phyloP scores from a whole-genome alignment of 2,113 vertebrate species.

The Malurus alboscapulatus region DNA sequence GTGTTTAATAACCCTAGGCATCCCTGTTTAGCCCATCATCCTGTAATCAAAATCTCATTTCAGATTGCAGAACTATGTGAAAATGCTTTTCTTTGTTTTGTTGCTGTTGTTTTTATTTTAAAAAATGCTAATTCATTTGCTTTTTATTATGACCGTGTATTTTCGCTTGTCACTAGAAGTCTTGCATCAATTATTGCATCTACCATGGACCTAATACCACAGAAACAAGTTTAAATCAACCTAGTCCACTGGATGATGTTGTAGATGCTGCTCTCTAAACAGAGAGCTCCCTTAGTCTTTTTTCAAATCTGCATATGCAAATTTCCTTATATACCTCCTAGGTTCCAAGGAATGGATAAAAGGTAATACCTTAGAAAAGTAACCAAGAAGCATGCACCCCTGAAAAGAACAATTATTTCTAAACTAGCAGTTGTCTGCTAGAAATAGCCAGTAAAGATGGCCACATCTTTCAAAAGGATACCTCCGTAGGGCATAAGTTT shows the following conservation, averaged over 20 bases:
- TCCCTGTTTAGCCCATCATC: not conserved
- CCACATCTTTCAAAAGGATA: not conserved
- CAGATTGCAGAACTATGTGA: not conserved
- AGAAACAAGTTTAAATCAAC: not conserved
- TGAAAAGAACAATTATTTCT: not conserved
- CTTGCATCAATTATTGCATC: not conserved
- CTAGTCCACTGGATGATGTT: not conserved
- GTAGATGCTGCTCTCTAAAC: not conserved
- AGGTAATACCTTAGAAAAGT: not conserved
- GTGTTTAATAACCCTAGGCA: not conserved
- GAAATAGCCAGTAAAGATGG: not conserved
- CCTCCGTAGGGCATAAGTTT: not conserved
- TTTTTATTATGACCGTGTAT: not conserved
- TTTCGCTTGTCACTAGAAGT: not conserved
- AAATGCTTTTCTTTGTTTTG: not conserved
- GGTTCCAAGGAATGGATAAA: not conserved
- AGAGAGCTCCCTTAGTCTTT: not conserved
- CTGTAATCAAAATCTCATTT: not conserved
- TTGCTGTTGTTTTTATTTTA: not conserved
- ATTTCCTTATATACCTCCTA: not conserved
- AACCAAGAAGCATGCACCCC: not conserved
- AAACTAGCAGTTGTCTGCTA: not conserved
- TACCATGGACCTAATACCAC: not conserved
- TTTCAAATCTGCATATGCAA: not conserved
- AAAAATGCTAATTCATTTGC: not conserved